Evolutionary conservation across 2,888 invertebrate genomes (phyloP), one percentile per base, ranked within the genome.

Genomic region (Caradrina clavipalpis): DNA sequence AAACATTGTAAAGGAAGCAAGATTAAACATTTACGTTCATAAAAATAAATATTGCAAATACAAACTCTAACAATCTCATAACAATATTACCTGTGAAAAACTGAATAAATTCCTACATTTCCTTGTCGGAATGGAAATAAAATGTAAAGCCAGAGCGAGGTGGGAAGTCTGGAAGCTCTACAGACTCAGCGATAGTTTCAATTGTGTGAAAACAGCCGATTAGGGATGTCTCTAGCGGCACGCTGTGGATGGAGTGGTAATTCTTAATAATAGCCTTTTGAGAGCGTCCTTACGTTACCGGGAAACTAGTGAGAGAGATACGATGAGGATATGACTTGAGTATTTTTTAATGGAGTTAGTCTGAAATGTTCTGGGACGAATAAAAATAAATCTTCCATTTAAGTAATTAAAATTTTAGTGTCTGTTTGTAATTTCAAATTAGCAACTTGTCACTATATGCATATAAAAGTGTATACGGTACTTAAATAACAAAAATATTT

Each of bases 121-220:
- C 50, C 26, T 15, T 21, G 51, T 62, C 47, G 54, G 19, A 51
- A 81, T 71, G 78, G 58, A 78, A 60, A 81, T 60, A 78, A 63
- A 71, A 78, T 72, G 71, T 81, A 63, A 70, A 81, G 73, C 56
- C 22, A 54, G 66, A 50, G 66, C 62, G 65, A 50, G 49, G 78
- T 42, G 49, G 35, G 50, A 65, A 62, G 73, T 54, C 66, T 60
- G 17, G 56, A 4, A 70, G 56, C 78, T 63, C 39, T 19, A 39
- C 51, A 59, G 55, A 55, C 42, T 17, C 54, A 22, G 53, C 62
- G 72, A 64, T 78, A 78, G 78, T 78, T 78, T 78, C 82, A 81
- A 78, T 78, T 81, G 78, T 78, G 73, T 73, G 69, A 79, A 79
- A 82, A 78, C 78, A 78, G 65, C 31, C 82, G 82, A 69, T 79